Evolutionary conservation across 2,113 vertebrate species (phyloP), one percentile per base, ranked within the genome.

Genomic region (Mystacornis crossleyi): DNA sequence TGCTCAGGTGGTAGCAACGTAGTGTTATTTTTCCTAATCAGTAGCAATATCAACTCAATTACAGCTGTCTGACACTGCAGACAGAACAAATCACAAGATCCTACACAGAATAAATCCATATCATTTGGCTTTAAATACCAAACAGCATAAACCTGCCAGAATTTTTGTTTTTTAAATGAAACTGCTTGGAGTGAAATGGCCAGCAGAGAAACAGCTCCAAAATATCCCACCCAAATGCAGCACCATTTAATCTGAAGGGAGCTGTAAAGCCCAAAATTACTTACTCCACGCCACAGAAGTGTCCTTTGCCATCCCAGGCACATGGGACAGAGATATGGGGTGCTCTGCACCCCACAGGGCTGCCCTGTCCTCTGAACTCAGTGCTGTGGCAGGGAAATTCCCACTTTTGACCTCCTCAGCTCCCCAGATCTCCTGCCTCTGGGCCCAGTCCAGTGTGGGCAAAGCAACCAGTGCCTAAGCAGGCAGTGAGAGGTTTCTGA

Each of bases 121-220:
- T 74, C 29, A 10, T 34, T n/a, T 61, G 57, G 50, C 23, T 93
- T 77, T 43, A 67, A 79, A 93, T 47, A 91, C 74, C 74, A 86
- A 95, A 69, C 50, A 55, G 79, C 82, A 86, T 73, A 93, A 95
- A 94, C 66, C 33, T 91, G 81, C 64, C 83, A 81, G 93, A 81
- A 89, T 28, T 91, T 75, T 80, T 61, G 29, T 64, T 87, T 80
- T 62, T 84, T 86, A 89, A 95, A 96, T 97, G 58, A 94, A 96
- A 78, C 34, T 62, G 51, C 69, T 92, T 17, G 34, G 25, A 34
- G 29, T 24, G 40, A 96, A 96, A 60, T 34, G 78, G 82, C 18
- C 61, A 66, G 34, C 24, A 90, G 81, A 86, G 48, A 61, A 70
- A 25, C 4, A n/a, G 15, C 60, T 95, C 72, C 33, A 81, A 86